phyloP scores from a whole-genome alignment of 2,113 vertebrate species.

The Tupaia tana region DNA sequence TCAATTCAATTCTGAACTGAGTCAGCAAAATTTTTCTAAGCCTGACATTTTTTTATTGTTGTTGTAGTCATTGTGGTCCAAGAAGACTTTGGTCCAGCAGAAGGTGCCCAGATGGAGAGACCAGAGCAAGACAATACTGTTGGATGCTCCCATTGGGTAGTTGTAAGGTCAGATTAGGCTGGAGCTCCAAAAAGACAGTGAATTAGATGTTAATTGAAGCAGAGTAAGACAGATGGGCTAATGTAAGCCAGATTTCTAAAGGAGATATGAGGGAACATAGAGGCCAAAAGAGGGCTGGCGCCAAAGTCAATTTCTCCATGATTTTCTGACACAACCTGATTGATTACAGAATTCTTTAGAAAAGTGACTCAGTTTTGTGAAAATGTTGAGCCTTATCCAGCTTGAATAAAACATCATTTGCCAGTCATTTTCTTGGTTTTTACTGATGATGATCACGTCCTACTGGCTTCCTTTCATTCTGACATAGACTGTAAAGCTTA shows the following conservation, averaged over 20 bases:
- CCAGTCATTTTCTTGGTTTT: neutral
- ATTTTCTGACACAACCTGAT: slow-evolving; percentile 20
- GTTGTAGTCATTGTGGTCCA: neutral
- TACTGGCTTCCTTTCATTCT: slow-evolving; percentile 38
- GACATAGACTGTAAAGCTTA: neutral
- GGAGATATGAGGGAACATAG: neutral
- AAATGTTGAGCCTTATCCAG: neutral
- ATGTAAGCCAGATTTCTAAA: neutral
- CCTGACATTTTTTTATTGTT: slow-evolving; percentile 39
- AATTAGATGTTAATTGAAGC: neutral
- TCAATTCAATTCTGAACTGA: neutral
- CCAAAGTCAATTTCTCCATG: slow-evolving; percentile 30
- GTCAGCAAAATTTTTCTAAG: slow-evolving; percentile 1
- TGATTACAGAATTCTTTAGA: slow-evolving; percentile 67
- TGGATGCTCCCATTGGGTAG: neutral
- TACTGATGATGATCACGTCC: neutral
- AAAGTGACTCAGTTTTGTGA: slow-evolving; percentile 54
- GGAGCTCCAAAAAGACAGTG: neutral
- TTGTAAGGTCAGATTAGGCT: neutral
- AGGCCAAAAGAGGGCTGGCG: neutral
- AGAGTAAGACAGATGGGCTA: neutral
- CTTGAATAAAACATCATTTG: slow-evolving; percentile 27
- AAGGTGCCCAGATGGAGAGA: neutral
- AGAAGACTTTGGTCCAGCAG: too few relatives aligned
- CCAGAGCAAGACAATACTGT: neutral